Conservation (phyloP, 2,797 vertebrate species). For the Erpetoichthys calabaricus region DNA sequence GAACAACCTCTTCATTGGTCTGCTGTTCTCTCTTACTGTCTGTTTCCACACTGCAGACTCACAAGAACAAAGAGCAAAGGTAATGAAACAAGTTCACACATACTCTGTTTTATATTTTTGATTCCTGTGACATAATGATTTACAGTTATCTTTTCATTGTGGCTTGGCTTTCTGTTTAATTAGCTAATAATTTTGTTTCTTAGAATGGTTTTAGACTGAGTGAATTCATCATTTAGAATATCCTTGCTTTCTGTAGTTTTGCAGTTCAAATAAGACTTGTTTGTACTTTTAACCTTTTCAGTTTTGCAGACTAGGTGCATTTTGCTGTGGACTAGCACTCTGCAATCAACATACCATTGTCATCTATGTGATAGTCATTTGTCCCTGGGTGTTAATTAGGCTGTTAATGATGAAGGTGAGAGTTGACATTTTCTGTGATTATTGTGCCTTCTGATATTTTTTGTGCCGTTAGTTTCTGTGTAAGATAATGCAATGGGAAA, state of each 20-base stretch:
- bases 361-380: conserved; percentile 61
- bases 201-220: conserved; percentile 15
- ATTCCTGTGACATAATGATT: too few relatives aligned
- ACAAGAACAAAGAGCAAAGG: conserved; percentile 69
- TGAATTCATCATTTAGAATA: conserved; percentile 8
- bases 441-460: conserved; percentile 16
- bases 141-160: too few relatives aligned
- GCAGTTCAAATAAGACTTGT: too few relatives aligned
- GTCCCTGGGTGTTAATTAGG: conserved; percentile 68
- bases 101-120: conserved; percentile 18
- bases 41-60: conserved; percentile 64
- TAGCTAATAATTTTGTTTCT: background rate
- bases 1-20: conserved; percentile 88
- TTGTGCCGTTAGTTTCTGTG: conserved; percentile 6
- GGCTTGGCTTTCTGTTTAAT: too few relatives aligned
- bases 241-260: background rate
- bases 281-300: conserved; percentile 28
- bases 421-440: conserved; percentile 17
- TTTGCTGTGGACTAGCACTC: conserved; percentile 79
- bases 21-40: conserved; percentile 69
- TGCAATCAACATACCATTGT: conserved; percentile 91
- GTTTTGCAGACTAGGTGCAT: conserved; percentile 70
- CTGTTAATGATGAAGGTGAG: conserved; percentile 58
- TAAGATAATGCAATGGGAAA: too few relatives aligned
- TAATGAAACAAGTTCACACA: conserved; percentile 38